Base-by-base conservation (phyloP, 2,797 vertebrate species). In the Sebastes taczanowskii region DNA sequence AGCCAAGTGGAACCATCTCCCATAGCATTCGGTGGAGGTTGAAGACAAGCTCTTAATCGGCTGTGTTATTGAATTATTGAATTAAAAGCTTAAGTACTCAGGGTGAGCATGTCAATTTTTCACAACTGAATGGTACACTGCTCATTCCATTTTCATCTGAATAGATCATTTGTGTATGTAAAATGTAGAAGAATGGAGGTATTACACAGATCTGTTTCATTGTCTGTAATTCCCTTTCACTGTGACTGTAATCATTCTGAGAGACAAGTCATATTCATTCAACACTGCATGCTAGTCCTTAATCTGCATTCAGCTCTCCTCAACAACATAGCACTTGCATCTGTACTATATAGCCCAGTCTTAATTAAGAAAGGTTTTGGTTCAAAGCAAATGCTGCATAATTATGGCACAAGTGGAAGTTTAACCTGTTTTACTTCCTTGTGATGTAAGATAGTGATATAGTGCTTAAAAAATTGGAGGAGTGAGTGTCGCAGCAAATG, bases 41-140 rank as follows among this genome's bases (percentile, higher is more conserved):
- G 89, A 91, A 95, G 91, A 95, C 93, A 87, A 91, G 93, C 93
- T 93, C 91, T 93, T 93, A 95, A 95, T 94, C 92, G 91, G 80
- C 91, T 87, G 93, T 89, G 91, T 92, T 94, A 94, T 94, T 94
- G 92, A 95, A 94, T 95, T 94, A 95, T 95, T 94, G 93, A 95
- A 95, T 95, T 95, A 95, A 95, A 94, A 94, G 93, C 94, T 95
- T 95, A 95, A 94, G 94, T 95, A 93, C 92, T 94, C 91, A 74
- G 93, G 94, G 94, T 93, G 93, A 95, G 94, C 93, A 85, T 93
- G 94, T 95, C 92, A 92, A 93, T 95, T 94, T 92, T 92, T 90
- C 90, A 93, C 93, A 92, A 94, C 86, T 94, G 94, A 94, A 95
- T 89, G 94, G 92, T 91, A 93, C 92, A 93, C 88, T 88, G 91